These are phyloP conservation scores for Helicoverpa zea DNA, from an alignment of 1,140 invertebrate genomes.

Conservation along the genomic window DNA sequence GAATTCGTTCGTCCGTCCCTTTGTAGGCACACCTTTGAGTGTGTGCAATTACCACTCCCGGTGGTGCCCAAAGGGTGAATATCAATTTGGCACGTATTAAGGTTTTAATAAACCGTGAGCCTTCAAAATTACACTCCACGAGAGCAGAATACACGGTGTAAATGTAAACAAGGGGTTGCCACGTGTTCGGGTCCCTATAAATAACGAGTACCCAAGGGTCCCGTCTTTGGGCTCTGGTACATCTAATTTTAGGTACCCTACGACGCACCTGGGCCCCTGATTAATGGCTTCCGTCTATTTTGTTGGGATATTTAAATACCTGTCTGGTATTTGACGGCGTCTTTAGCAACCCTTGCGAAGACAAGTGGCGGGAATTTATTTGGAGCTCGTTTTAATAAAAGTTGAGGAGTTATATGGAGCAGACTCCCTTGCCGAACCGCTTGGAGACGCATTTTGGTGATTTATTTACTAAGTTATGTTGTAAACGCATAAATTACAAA, in stretches of 20 bases:
- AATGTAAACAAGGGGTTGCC: conserved; percentile 47
- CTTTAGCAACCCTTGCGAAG: conserved; percentile 31
- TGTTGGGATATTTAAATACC: conserved; percentile 46
- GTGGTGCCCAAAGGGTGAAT: conserved; percentile 33
- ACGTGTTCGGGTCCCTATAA: conserved; percentile 42
- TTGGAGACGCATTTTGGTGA: conserved; percentile 10
- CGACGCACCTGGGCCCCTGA: conserved; percentile 57
- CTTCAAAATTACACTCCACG: conserved; percentile 38
- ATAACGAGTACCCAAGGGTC: conserved; percentile 50
- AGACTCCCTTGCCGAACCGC: neutral
- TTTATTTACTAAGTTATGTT: neutral
- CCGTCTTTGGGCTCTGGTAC: conserved; percentile 43
- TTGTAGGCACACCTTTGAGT: neutral
- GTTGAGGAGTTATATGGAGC: conserved; percentile 30
- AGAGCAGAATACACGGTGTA: conserved; percentile 33
- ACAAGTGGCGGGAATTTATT: conserved; percentile 27
- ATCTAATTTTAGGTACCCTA: conserved; percentile 54
- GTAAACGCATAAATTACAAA: too few relatives aligned
- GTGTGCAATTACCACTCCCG: conserved; percentile 17
- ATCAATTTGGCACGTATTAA: conserved; percentile 49
- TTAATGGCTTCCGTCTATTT: conserved; percentile 54
- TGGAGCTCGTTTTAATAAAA: conserved; percentile 32
- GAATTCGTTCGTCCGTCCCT: neutral
- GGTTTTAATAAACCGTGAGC: conserved; percentile 50
- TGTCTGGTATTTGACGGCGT: conserved; percentile 43